A percentile compares a stretch with the other conserved stretches of the same genome.
Evolutionary conservation across 2,888 invertebrate genomes (phyloP).

Genomic region (Philonicus albiceps): DNA sequence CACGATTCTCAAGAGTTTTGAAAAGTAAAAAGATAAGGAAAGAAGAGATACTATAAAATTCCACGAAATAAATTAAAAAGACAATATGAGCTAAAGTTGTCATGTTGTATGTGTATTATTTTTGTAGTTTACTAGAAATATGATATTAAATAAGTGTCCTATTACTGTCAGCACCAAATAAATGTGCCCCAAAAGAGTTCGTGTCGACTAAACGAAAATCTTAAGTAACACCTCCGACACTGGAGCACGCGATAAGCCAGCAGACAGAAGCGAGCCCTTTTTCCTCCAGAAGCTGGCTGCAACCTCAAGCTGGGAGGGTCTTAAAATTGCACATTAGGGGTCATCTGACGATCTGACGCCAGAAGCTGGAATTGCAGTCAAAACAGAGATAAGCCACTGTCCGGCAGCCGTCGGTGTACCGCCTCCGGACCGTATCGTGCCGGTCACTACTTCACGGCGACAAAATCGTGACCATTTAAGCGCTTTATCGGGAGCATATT

Average conservation of each 20-base stretch:
- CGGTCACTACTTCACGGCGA: background rate
- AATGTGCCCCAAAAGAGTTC: background rate
- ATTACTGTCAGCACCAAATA: background rate
- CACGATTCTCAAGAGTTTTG: background rate
- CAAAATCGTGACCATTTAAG: constrained; percentile 6
- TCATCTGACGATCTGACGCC: background rate
- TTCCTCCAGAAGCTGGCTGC: background rate
- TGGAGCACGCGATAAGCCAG: background rate
- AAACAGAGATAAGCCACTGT: background rate
- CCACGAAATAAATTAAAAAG: background rate
- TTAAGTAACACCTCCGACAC: background rate
- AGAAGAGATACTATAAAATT: background rate
- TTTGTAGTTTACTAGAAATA: background rate
- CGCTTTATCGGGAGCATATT: constrained; percentile 31
- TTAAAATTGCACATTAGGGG: background rate
- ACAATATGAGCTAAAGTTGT: background rate
- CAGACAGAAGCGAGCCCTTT: background rate
- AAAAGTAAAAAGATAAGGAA: background rate
- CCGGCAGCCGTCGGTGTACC: background rate
- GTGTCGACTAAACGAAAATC: background rate
- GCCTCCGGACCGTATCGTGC: background rate
- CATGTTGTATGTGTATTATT: background rate
- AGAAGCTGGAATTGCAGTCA: background rate
- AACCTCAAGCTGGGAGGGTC: background rate
- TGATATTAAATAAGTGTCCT: background rate